Evolutionary conservation across 2,797 vertebrate species (phyloP).

Genomic region (Epinephelus awoara): DNA sequence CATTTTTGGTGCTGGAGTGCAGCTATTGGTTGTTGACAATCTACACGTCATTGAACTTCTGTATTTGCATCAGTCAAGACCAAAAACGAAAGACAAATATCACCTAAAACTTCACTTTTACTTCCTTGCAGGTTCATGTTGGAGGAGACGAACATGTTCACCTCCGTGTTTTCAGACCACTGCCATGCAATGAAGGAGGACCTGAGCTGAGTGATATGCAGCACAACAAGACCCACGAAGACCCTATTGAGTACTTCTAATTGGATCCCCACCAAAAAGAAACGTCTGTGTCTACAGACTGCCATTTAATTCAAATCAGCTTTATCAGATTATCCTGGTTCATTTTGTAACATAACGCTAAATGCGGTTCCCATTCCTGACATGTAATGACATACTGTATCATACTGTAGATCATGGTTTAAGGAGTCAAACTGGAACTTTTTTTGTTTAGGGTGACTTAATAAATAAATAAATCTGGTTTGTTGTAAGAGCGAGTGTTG

Average conservation of each 20-base stretch:
- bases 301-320: not conserved
- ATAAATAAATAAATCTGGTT: constrained; percentile 40
- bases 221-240: constrained; percentile 78
- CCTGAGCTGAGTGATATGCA: constrained; percentile 77
- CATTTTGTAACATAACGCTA: not conserved
- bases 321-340: not conserved
- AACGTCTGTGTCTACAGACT: constrained; percentile 28
- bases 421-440: not conserved
- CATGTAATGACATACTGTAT: not conserved
- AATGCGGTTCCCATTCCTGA: not conserved
- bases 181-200: constrained; percentile 63
- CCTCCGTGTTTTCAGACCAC: constrained; percentile 80
- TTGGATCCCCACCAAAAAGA: not conserved
- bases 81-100: too few relatives aligned
- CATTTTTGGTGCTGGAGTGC: too few relatives aligned
- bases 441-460: constrained; percentile 39
- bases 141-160: constrained; percentile 82
- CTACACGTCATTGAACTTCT: too few relatives aligned
- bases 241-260: constrained; percentile 78
- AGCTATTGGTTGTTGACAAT: too few relatives aligned
- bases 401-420: constrained; percentile 1
- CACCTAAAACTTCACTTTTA: not conserved
- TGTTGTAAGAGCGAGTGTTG: not conserved
- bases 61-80: too few relatives aligned
- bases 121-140: constrained; percentile 84